Base-by-base conservation (phyloP, 1,140 invertebrate genomes). In the Camponotus vicinus region DNA sequence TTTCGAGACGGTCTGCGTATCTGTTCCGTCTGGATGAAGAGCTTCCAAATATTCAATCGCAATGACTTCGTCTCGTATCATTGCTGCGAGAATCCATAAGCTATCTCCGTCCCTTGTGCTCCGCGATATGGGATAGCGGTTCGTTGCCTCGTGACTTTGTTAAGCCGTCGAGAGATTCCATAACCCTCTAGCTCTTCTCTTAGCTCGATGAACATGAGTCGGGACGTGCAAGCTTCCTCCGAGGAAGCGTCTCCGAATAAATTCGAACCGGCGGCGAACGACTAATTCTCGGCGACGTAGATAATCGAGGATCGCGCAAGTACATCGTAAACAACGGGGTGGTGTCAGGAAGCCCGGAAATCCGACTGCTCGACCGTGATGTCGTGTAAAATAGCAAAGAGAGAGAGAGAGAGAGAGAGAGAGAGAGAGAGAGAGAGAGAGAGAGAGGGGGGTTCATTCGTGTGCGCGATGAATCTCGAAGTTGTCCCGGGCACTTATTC, bases 81-180 rank as follows among this genome's bases (percentile, higher is more conserved):
- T 37, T 34, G 18, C n/a, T 61, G 49, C n/a, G 34, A 82, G 57
- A 82, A 55, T 89, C 71, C 34, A 18, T 69, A 73, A 85, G 32
- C 55, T 42, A 59, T 13, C 55, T 66, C 32, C 49, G 1, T 27
- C 55, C 18, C 9, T 21, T 21, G 5, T n/a, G 40, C 27, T 37
- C 8, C 45, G 3, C 37, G n/a, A 6, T 13, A 40, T 73, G 57
- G 34, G n/a, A 13, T 87, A 37, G 86, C 71, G 77, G 82, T 90
- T 90, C 86, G 89, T 90, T 90, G 83, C 73, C 1, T 70, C 77
- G 52, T 32, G 88, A 90, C 82, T 88, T 90, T 84, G 67, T 90
- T 88, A 88, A 86, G 66, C 59, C 67, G 59, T 88, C n/a, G 71
- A 76, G 82, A 85, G 37, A 8, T 86, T 32, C 79, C 61, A 59